These are phyloP conservation scores for Cyclophora punctaria DNA, from an alignment of 2,888 invertebrate species.

Conservation along the genomic window DNA sequence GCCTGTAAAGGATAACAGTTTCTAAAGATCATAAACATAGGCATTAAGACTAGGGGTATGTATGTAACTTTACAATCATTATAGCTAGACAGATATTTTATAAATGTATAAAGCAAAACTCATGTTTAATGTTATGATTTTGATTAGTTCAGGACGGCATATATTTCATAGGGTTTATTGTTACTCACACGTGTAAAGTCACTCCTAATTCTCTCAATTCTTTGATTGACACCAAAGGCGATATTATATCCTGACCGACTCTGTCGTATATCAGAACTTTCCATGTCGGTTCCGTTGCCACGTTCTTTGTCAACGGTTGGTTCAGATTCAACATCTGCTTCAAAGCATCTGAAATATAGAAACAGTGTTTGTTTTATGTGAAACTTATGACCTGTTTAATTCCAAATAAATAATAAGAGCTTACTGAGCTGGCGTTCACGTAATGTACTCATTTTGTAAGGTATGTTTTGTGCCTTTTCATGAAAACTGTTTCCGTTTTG, in stretches of 20 bases:
- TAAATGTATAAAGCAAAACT: too few relatives aligned
- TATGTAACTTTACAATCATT: too few relatives aligned
- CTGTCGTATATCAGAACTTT: conserved; percentile 97
- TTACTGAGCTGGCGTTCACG: conserved; percentile 83
- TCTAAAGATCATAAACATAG: too few relatives aligned
- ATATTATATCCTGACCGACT: conserved; percentile 98
- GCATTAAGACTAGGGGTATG: too few relatives aligned
- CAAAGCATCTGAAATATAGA: conserved; percentile 83
- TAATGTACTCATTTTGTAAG: conserved; percentile 76
- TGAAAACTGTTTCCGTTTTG: conserved; percentile 6
- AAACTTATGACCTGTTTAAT: background rate
- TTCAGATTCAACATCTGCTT: conserved; percentile 98
- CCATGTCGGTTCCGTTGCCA: conserved; percentile 93
- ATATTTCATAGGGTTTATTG: too few relatives aligned
- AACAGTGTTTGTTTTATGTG: conserved; percentile 2
- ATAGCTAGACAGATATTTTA: too few relatives aligned
- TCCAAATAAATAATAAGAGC: conserved; percentile 18
- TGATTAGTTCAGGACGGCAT: too few relatives aligned
- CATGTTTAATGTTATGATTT: too few relatives aligned
- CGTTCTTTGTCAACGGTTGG: conserved; percentile 82
- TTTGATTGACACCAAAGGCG: conserved; percentile 95
- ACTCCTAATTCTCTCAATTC: conserved; percentile 97
- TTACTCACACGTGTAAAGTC: conserved; percentile 94
- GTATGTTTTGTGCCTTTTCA: conserved; percentile 20
- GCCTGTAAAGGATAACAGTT: conserved; percentile 68